Conservation (phyloP, 2,113 vertebrate genomes). For the Martes martes region DNA sequence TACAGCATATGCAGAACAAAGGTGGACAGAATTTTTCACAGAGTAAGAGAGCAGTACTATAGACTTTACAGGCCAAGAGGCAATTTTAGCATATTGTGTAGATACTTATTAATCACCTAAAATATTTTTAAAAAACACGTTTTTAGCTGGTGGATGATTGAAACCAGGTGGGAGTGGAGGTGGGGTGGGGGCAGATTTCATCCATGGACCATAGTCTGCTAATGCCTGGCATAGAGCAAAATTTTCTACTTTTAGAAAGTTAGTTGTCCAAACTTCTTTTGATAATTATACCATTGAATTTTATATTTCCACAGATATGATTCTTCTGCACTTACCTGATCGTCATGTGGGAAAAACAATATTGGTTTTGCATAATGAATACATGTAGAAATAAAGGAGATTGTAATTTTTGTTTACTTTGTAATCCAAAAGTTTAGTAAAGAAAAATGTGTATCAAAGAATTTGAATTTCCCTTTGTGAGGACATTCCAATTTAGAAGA, state of each 20-base stretch:
- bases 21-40: background rate
- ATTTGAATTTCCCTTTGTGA: background rate
- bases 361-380: background rate
- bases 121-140: background rate
- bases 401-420: background rate
- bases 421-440: background rate
- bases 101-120: background rate
- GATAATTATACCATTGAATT: background rate
- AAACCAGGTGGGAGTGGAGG: background rate
- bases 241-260: background rate
- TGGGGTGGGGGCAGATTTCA: background rate
- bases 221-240: background rate
- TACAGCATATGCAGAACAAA: background rate
- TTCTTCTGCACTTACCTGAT: background rate
- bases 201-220: background rate
- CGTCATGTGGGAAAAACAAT: background rate
- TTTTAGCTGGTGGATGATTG: background rate
- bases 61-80: background rate
- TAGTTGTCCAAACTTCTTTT: background rate
- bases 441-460: background rate
- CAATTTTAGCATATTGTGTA: background rate
- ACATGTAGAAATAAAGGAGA: background rate
- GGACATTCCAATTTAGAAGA: constrained; percentile 37
- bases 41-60: background rate
- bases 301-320: background rate